A percentile compares a stretch with the other conserved stretches of the same genome.
Evolutionary conservation across 1,140 invertebrate genomes (phyloP).

Genomic region (Rhopalosiphum padi): DNA sequence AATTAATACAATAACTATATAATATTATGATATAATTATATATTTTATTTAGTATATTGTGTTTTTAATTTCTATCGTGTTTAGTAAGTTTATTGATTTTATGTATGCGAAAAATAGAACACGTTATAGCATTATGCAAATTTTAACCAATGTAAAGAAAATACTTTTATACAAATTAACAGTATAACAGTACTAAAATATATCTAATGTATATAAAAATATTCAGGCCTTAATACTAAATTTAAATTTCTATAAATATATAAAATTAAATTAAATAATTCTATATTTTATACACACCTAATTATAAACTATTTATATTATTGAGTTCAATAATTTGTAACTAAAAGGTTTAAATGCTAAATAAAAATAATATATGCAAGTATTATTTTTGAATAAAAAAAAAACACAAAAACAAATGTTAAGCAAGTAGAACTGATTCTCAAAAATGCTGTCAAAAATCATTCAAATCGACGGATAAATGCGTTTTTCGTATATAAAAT

Average conservation of each 20-base stretch:
- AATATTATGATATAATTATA: too few relatives aligned
- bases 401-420: background rate
- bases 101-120: background rate
- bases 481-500: background rate
- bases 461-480: background rate
- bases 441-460: background rate
- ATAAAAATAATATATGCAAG: background rate
- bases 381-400: background rate
- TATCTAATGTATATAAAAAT: background rate
- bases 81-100: background rate
- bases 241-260: background rate
- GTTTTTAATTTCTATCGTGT: background rate
- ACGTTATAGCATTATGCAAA: background rate
- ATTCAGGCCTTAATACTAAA: background rate
- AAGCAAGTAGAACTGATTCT: background rate
- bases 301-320: background rate
- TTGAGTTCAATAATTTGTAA: background rate
- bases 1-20: background rate
- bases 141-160: background rate
- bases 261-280: background rate
- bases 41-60: background rate
- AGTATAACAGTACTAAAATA: background rate
- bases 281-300: background rate
- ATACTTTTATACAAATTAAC: background rate
- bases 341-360: background rate